Conservation (phyloP, 2,888 invertebrate species). For the Cerceris ruficornis region DNA sequence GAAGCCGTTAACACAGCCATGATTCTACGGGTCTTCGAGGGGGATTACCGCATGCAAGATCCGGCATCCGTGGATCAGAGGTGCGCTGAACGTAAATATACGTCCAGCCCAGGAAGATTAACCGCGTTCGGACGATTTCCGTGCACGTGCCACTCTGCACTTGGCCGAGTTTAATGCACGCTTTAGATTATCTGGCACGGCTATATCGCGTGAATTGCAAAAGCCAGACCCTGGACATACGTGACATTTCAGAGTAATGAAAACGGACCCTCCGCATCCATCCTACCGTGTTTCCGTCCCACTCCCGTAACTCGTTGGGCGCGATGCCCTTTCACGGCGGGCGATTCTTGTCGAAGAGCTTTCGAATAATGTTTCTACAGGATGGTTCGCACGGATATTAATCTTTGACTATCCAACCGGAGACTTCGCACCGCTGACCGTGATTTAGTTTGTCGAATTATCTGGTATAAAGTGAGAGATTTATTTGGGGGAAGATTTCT, state of each 20-base stretch:
- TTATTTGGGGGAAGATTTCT: background rate
- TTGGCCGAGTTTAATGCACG: conserved; percentile 58
- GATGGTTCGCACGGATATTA: background rate
- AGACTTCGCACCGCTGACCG: conserved; percentile 3
- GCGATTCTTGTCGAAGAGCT: conserved; percentile 23
- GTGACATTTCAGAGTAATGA: conserved; percentile 60
- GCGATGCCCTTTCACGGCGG: conserved; percentile 4
- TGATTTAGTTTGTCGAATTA: background rate
- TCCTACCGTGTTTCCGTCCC: conserved; percentile 22
- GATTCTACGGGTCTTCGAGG: conserved; percentile 2
- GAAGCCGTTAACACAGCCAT: background rate
- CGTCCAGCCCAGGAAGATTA: conserved; percentile 51
- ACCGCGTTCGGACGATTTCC: conserved; percentile 56
- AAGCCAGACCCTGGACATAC: conserved; percentile 34
- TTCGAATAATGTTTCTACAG: conserved; percentile 6
- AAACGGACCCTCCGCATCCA: conserved; percentile 41
- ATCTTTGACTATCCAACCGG: background rate
- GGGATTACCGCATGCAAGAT: conserved; percentile 16
- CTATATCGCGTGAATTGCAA: conserved; percentile 38
- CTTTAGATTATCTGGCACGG: conserved; percentile 48
- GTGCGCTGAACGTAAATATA: conserved; percentile 50
- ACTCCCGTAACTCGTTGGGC: background rate
- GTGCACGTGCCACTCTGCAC: conserved; percentile 48
- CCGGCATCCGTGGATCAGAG: conserved; percentile 33
- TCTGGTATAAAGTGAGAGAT: background rate